These are phyloP conservation scores for Poecilobothrus nobilitatus DNA, from an alignment of 2,888 invertebrate species.

Conservation along the genomic window DNA sequence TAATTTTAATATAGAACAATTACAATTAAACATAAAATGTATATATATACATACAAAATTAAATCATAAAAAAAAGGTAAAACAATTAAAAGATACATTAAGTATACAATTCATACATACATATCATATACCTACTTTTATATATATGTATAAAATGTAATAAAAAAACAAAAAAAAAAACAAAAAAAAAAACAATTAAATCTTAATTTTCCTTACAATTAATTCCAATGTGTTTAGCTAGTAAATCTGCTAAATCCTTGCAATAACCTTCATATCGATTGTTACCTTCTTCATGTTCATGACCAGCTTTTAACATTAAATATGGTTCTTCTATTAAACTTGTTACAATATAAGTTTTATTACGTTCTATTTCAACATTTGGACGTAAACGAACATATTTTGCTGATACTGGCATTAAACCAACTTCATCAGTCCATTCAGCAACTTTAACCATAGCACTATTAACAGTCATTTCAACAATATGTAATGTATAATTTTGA, in stretches of 20 bases:
- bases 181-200: too few species aligned
- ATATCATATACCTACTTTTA: too few species aligned
- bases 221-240: conserved; percentile 71
- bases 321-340: conserved; percentile 83
- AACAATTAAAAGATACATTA: too few species aligned
- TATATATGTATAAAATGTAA: too few species aligned
- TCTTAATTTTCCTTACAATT: conserved; percentile 58
- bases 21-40: too few species aligned
- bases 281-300: conserved; percentile 59
- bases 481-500: conserved; percentile 80
- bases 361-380: conserved; percentile 64
- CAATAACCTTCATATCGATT: conserved; percentile 84
- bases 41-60: too few species aligned
- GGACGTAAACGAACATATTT: conserved; percentile 67
- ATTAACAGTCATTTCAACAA: conserved; percentile 89
- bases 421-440: conserved; percentile 75
- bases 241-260: conserved; percentile 78
- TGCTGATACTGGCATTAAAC: conserved; percentile 64
- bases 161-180: too few species aligned
- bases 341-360: conserved; percentile 79
- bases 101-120: too few species aligned
- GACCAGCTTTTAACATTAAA: conserved; percentile 65
- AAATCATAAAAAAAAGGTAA: too few species aligned
- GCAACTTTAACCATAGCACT: conserved; percentile 88
- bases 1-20: too few species aligned